These are phyloP conservation scores for Thalassarche chlororhynchos DNA, from an alignment of 2,113 vertebrate genomes.

Conservation along the genomic window DNA sequence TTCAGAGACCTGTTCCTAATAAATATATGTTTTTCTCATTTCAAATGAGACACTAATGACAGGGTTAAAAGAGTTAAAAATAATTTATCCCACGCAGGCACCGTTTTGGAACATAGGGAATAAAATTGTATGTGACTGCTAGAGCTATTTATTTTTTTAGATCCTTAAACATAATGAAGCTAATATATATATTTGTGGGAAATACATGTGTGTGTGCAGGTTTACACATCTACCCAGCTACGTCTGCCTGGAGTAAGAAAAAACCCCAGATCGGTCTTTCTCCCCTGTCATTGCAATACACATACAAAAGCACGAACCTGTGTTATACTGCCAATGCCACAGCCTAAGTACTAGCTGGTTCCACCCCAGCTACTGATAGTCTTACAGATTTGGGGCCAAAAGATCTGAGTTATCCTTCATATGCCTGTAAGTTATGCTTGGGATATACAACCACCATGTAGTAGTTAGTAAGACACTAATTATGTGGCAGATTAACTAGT, in stretches of 20 bases:
- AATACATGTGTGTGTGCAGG: neutral
- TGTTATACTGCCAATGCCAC: no score
- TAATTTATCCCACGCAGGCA: neutral
- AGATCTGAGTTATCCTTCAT: neutral
- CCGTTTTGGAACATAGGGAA: accelerated
- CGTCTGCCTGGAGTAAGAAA: neutral
- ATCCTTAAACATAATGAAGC: neutral
- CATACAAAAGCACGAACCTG: accelerated
- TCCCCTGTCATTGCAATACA: neutral
- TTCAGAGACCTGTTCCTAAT: neutral
- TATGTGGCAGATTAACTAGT: neutral
- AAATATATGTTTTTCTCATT: neutral
- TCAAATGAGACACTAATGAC: neutral
- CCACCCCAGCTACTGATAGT: neutral
- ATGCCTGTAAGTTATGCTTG: neutral
- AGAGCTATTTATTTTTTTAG: neutral
- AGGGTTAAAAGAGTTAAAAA: neutral
- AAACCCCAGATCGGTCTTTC: neutral
- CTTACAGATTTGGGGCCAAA: neutral
- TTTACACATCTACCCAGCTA: neutral
- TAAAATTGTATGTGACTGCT: neutral
- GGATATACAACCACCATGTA: neutral
- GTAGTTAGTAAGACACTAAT: neutral
- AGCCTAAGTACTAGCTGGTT: neutral
- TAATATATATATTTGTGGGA: neutral